Evolutionary conservation across 1,140 invertebrate species (phyloP).

Genomic region (Paralvinella palmiformis): DNA sequence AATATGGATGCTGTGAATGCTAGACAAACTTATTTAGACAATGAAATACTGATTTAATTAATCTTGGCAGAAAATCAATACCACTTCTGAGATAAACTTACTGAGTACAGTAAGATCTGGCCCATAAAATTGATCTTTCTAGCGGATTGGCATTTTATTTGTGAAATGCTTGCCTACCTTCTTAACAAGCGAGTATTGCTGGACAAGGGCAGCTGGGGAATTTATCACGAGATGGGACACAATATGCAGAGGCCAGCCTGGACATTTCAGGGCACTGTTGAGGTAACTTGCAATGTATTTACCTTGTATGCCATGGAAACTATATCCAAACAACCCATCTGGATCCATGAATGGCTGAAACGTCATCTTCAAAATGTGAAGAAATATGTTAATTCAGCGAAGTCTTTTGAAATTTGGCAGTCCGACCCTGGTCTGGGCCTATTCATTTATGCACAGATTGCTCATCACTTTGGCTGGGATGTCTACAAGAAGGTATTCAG

Average conservation of each 20-base stretch:
- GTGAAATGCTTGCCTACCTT: no score
- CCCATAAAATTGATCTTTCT: no score
- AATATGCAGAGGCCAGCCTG: conserved; percentile 26
- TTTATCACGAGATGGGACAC: conserved; percentile 31
- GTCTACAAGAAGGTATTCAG: conserved; percentile 21
- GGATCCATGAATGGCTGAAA: conserved; percentile 24
- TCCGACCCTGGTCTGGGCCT: conserved; percentile 19
- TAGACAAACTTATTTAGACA: no score
- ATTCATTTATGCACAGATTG: conserved; percentile 20
- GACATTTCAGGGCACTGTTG: conserved; percentile 26
- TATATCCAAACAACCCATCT: conserved; percentile 19
- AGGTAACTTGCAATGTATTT: conserved; percentile 32
- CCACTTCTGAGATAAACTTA: no score
- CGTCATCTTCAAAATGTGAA: conserved; percentile 2
- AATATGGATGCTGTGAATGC: no score
- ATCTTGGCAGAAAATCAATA: no score
- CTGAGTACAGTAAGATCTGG: no score
- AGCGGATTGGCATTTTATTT: no score
- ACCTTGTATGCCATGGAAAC: conserved; percentile 29
- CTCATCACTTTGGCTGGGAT: conserved; percentile 22
- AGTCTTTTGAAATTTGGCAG: conserved; percentile 15
- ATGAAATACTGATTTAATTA: no score
- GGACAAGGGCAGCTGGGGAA: conserved; percentile 24
- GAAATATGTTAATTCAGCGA: conserved; percentile 23
- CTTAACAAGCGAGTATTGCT: conserved; percentile 13